Conservation (phyloP, 2,113 vertebrate species). For the Nyctibius bracteatus region DNA sequence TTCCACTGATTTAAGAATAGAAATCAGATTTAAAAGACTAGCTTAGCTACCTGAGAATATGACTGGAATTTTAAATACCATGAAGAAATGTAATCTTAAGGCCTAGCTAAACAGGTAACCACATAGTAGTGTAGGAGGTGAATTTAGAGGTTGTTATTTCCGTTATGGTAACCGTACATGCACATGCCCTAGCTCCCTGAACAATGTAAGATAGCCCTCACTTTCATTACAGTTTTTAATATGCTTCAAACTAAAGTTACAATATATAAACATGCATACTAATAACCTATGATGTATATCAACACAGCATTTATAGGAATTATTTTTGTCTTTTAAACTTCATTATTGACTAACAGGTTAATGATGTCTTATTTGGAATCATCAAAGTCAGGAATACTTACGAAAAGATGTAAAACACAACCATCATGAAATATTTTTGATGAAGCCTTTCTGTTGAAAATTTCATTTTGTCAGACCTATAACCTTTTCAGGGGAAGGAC, state of each 20-base stretch:
- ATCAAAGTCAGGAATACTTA: neutral
- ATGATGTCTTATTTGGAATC: neutral
- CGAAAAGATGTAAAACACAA: neutral
- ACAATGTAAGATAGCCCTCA: neutral
- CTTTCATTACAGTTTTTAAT: neutral
- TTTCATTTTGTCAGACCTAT: neutral
- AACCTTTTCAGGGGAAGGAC: neutral
- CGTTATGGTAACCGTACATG: accelerated
- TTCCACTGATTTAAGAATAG: neutral
- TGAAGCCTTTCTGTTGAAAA: neutral
- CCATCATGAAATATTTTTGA: neutral
- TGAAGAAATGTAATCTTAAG: neutral
- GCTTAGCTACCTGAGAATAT: neutral
- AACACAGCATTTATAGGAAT: no score
- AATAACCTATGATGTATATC: neutral
- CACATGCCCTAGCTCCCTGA: neutral
- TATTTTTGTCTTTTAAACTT: neutral
- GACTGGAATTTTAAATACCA: neutral
- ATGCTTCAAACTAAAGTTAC: neutral
- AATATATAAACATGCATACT: neutral
- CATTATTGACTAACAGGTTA: neutral
- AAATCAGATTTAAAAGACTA: neutral
- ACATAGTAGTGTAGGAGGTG: neutral
- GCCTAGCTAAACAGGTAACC: neutral
- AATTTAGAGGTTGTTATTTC: neutral